Base-by-base conservation (phyloP, 2,888 invertebrate genomes). In the Hedya salicella region DNA sequence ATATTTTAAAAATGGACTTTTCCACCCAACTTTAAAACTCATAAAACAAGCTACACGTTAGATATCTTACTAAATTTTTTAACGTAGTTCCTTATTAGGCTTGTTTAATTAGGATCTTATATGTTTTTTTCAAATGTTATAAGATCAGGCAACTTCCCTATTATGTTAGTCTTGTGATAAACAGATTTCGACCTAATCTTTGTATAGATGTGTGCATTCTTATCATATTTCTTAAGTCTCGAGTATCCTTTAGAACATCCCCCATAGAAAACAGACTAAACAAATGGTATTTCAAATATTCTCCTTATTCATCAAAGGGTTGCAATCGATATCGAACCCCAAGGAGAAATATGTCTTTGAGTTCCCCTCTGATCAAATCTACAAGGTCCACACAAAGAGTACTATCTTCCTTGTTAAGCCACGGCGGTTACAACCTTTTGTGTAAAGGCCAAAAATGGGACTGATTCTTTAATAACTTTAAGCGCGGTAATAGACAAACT, bases 301-400 rank as follows among this genome's bases (percentile, higher is more conserved):
- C 62, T 32, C 25, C 42, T 42, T 30, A 66, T 53, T 61, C 61
- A 61, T 61, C 52, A 36, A 71, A 65, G 70, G 74, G 76, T 75
- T 77, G n/a, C 30, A 78, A 78, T 80, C 78, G 78, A 79, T 81
- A 82, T 78, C 75, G 74, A 25, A 72, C 71, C 73, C 54, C 49
- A 54, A 44, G 62, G 69, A 72, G 76, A 79, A 79, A 79, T 81
- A 82, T 82, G 81, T 80, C 82, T 82, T 82, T 82, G 81, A 79
- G 19, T 25, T 39, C 25, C 59, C 64, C 59, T 56, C 56, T 44
- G 56, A 56, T 42, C 56, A 56, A 54, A 54, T 40, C 42, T 36
- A 36, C 44, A 13, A 14, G 14, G 8, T 17, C 16, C 8, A 2
- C 13, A 4, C 16, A 30, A 56, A 56, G 44, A 4, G 56, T 1